Percentiles rank a stretch among this genome's conserved stretches.
Conservation (phyloP, 2,888 invertebrate genomes). For the Lottia scabra region DNA sequence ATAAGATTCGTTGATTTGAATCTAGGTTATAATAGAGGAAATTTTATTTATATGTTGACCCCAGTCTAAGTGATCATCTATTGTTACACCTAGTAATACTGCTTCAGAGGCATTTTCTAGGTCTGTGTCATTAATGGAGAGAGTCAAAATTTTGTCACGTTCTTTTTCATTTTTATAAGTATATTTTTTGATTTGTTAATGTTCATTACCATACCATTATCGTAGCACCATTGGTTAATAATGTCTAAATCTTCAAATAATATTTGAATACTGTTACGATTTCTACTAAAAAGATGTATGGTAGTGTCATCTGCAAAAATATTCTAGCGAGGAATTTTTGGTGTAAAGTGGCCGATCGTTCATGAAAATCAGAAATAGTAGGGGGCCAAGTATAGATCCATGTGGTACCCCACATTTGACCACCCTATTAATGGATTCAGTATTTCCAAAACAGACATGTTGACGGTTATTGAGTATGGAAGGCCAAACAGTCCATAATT, state of each 20-base stretch:
- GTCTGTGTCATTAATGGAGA: no score
- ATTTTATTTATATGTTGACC: background rate
- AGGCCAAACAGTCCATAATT: no score
- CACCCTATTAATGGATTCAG: no score
- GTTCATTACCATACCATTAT: constrained; percentile 2
- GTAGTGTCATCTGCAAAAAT: background rate
- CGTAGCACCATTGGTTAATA: background rate
- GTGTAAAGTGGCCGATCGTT: background rate
- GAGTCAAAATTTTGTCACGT: background rate
- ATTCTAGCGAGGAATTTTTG: background rate
- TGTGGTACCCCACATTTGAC: background rate
- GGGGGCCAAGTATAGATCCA: background rate
- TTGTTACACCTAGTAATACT: background rate
- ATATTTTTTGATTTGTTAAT: background rate
- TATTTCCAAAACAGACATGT: no score
- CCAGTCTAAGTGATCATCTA: background rate
- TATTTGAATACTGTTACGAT: background rate
- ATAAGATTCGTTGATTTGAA: background rate
- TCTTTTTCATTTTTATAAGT: background rate
- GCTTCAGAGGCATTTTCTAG: background rate
- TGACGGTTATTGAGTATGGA: no score
- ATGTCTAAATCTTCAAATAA: background rate
- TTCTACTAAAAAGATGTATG: background rate
- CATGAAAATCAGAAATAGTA: background rate
- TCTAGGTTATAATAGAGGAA: background rate